Percentiles rank a stretch among this genome's conserved stretches.
Evolutionary conservation across 2,113 vertebrate species (phyloP).

Genomic region (Psittacus erithacus): DNA sequence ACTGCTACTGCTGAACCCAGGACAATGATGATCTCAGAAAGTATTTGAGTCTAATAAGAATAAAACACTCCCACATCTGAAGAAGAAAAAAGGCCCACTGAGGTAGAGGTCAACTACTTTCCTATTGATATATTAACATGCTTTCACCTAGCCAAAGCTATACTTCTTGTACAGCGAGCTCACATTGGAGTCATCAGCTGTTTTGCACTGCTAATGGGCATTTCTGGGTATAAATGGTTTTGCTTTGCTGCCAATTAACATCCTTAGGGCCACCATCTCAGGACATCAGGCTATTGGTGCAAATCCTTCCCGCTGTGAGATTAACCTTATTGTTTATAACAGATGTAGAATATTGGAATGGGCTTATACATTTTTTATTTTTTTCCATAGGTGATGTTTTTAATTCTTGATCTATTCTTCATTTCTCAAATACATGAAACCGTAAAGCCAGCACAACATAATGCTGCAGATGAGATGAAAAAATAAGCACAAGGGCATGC

Average conservation of each 20-base stretch:
- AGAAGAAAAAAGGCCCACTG: neutral
- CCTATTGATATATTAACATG: neutral
- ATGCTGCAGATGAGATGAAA: neutral
- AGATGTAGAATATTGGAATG: neutral
- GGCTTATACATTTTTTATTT: neutral
- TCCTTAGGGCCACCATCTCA: neutral
- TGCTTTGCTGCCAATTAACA: slow-evolving; percentile 11
- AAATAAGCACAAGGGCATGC: neutral
- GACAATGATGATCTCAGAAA: neutral
- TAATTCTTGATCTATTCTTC: neutral
- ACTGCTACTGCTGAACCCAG: too few relatives aligned
- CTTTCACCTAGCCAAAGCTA: neutral
- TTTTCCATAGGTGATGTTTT: neutral
- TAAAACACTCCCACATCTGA: neutral
- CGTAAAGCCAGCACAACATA: neutral
- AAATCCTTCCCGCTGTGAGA: neutral
- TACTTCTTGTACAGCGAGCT: neutral
- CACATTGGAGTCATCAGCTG: neutral
- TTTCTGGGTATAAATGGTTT: slow-evolving; percentile 24
- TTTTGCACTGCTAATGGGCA: neutral
- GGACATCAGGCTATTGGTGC: neutral
- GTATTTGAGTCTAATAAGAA: neutral
- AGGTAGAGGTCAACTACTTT: neutral
- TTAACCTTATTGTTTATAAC: neutral
- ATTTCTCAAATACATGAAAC: neutral